These are phyloP conservation scores for Oreamnos americanus DNA, from an alignment of 2,113 vertebrate genomes.

Conservation along the genomic window DNA sequence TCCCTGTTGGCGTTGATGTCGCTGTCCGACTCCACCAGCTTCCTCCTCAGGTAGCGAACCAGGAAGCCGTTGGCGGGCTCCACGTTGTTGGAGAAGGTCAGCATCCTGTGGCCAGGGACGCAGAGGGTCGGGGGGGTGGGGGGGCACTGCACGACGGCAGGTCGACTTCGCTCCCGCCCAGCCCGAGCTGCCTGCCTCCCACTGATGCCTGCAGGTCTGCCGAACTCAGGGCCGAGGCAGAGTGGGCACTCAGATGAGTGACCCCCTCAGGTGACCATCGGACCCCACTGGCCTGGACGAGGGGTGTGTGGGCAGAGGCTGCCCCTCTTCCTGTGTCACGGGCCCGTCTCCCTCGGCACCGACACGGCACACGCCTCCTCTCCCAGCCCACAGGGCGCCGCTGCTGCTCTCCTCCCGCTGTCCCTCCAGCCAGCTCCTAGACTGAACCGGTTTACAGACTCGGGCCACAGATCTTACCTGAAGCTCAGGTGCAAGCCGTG, in stretches of 20 bases:
- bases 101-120: conserved; percentile 85
- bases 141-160: neutral
- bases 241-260: neutral
- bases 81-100: conserved; percentile 97
- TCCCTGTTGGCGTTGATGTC: conserved; percentile 83
- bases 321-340: neutral
- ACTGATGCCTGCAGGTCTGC: fast-evolving
- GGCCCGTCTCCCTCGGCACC: neutral
- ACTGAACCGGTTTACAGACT: neutral
- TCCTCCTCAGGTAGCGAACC: conserved; percentile 92
- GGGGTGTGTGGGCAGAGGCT: neutral
- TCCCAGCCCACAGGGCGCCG: neutral
- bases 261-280: neutral
- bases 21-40: conserved; percentile 90
- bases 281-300: neutral
- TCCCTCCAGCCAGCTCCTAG: neutral
- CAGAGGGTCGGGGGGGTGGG: fast-evolving
- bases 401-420: neutral
- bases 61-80: conserved; percentile 96
- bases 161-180: neutral
- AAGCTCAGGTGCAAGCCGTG: conserved; percentile 96
- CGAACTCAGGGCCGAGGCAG: neutral
- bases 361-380: neutral
- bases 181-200: neutral
- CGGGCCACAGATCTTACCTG: conserved; percentile 80